Base-by-base conservation (phyloP, 2,888 invertebrate genomes). In the Anticlea derivata region DNA sequence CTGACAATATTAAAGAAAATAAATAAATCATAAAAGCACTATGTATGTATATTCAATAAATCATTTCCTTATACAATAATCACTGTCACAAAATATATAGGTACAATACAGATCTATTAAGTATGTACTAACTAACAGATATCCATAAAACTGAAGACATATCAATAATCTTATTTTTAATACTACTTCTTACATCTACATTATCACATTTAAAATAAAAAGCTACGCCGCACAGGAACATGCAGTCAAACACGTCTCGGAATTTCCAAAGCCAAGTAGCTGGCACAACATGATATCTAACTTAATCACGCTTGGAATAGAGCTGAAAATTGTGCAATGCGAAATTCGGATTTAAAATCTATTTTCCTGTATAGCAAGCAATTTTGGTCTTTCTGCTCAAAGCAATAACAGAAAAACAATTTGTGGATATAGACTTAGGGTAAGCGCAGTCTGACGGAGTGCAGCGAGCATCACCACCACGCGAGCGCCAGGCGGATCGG, bases 81-180 rank as follows among this genome's bases (percentile, higher is more conserved):
- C 50, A 60, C 55, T 65, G 54, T 44, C 58, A 61, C 60, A 50
- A 7, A 33, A 66, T 66, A 56, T 65, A 64, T 62, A 60, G 7
- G 5, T 41, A 43, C 1, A 30, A n/a, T 46, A 46, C 37, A 46
- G 37, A 50, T 49, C 37, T 8, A 29, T 20, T n/a, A 23, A n/a
- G n/a, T n/a, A n/a, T n/a, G n/a, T n/a, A n/a, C n/a, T 50, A 46
- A 55, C 52, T 26, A 41, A 40, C 35, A 45, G 27, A 39, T n/a
- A n/a, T 38, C 39, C 12, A 33, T 11, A 5, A 31, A 38, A 40
- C 12, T 26, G 7, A 10, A 23, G n/a, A 23, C 1, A 13, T 7
- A 7, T 5, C 10, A 7, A 26, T 4, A 11, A 29, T 8, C 20
- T 12, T 29, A 29, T 12, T 10, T 40, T 11, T 22, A 13, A 29